Evolutionary conservation across 2,797 vertebrate genomes (phyloP), one percentile per base, ranked within the genome.

Genomic region (Galagoides demidoff): DNA sequence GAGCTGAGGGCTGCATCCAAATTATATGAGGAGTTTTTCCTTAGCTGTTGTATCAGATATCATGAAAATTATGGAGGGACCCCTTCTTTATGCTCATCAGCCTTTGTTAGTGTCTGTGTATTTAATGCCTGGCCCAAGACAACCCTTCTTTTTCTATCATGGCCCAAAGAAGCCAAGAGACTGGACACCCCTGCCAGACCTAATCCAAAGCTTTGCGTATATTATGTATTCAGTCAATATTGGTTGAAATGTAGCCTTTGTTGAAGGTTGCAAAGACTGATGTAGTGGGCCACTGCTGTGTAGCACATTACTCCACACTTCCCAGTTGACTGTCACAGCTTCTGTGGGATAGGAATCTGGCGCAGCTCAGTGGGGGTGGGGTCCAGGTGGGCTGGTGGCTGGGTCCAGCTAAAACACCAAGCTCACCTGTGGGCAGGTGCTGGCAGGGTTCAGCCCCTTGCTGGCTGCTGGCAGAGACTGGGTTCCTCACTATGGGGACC

Each of bases 381-480:
- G 29, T 74, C 64, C 55, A 37, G 82, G 81, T n/a, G 16, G 76
- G 68, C 49, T 34, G 57, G 19, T 55, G 78, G 39, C 39, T 13
- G n/a, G n/a, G 45, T 14, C 37, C 31, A 52, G 20, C 55, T 83
- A 23, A 19, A 27, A 63, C 27, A 29, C 0, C 6, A 43, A 8
- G 7, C 7, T 31, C 29, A 9, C 27, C 45, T 2, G 5, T 1
- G 1, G 13, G 16, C 19, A 9, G 19, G 19, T 16, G 68, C 90
- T 43, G 0, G 37, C 1, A 64, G 57, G n/a, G 31, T 37, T 37
- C n/a, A 6, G 11, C 4, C 20, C n/a, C 78, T 71, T 1, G 0
- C 29, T 57, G 55, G 43, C 13, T 27, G 8, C 3, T 45, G 55
- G 11, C 23, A 45, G 78, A 64, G 77, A 64, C 31, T 52, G 19